phyloP scores from a whole-genome alignment of 2,797 vertebrate genomes.

The Acanthurus leucopareius region DNA sequence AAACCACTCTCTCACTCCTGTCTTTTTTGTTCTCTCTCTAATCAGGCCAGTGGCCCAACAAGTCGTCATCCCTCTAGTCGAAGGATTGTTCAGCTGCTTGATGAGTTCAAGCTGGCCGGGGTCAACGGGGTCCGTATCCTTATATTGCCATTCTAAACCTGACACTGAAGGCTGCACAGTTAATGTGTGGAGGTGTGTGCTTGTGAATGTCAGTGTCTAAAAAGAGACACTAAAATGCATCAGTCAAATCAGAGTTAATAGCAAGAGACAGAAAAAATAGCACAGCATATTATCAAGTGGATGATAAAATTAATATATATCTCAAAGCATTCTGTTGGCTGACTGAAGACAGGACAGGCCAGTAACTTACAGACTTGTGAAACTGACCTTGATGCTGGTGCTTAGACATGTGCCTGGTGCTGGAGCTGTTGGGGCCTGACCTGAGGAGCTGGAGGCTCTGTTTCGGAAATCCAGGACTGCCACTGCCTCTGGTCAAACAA shows the following conservation, averaged over 20 bases:
- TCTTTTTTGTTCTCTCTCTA: not conserved
- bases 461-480: slow-evolving; percentile 84
- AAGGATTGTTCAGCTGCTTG: slow-evolving; percentile 86
- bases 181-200: slow-evolving; percentile 6
- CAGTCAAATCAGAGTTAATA: not conserved
- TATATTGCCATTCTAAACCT: slow-evolving; percentile 39
- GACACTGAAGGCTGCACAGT: not conserved
- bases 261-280: not conserved
- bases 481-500: slow-evolving; percentile 84
- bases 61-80: slow-evolving; percentile 80
- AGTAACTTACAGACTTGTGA: not conserved
- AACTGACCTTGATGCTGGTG: slow-evolving; percentile 56
- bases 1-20: no score
- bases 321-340: not conserved
- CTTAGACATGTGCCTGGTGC: slow-evolving; percentile 89
- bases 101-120: slow-evolving; percentile 90
- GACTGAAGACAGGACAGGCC: not conserved
- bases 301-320: not conserved
- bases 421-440: slow-evolving; percentile 89
- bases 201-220: not conserved
- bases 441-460: slow-evolving; percentile 85
- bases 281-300: not conserved
- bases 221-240: slow-evolving; percentile 2
- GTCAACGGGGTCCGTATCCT: slow-evolving; percentile 91
- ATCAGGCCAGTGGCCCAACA: slow-evolving; percentile 84